Evolutionary conservation across 2,113 vertebrate genomes (phyloP), one percentile per base, ranked within the genome.

Genomic region (Hipposideros armiger): DNA sequence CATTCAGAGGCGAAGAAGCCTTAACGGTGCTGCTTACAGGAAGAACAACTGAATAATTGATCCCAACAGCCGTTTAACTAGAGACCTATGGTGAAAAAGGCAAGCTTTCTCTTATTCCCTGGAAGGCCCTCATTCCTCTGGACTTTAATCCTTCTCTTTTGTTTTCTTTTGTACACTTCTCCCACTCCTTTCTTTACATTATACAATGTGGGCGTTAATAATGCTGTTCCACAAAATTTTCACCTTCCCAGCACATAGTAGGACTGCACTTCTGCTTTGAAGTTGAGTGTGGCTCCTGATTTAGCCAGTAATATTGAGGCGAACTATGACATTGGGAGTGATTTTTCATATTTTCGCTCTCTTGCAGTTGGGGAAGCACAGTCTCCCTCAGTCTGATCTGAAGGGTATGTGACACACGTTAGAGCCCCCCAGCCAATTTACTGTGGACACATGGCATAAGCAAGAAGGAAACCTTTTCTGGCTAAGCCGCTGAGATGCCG

Each of bases 21-120:
- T 74, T 87, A 42, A 47, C n/a, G 3, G 83, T 10, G 45, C 56
- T 87, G 74, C 76, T 96, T 93, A 93, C 42, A 96, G 92, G 85
- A 85, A 92, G 30, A 69, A 62, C 22, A 80, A 47, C 52, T 90
- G 84, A 96, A 89, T 78, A 94, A 93, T 85, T 88, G 77, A 96
- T 96, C 67, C 73, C 85, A 92, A 66, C 5, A 93, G 66, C 64
- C n/a, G 2, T 69, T 96, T 89, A 94, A 91, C 72, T 47, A 22
- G 69, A 85, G 58, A 76, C 78, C 76, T 7, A 20, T 13, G 62
- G 73, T 64, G 72, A 9, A 90, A 73, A 91, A 80, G 32, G 54
- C 87, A 86, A 67, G 30, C 47, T 81, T 90, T 86, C 50, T 64
- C 69, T 83, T 83, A 32, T 50, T 47, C 56, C 32, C 74, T 62